A percentile compares a stretch with the other conserved stretches of the same genome.
Conservation (phyloP, 1,140 invertebrate genomes). For the Meteorus sp. region DNA sequence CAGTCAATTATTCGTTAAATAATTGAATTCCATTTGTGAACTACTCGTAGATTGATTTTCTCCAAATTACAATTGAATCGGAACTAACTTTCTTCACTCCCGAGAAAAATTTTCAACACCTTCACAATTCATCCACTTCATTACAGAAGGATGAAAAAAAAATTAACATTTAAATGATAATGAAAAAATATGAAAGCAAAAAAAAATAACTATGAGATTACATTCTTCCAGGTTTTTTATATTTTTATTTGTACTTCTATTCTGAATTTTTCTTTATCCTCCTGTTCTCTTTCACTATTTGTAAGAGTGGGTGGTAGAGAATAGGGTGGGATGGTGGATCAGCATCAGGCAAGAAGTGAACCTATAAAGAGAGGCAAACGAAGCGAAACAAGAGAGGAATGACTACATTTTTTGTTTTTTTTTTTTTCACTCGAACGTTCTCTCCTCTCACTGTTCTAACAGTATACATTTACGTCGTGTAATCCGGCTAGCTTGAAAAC, state of each 20-base stretch:
- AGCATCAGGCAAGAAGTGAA: too few species aligned
- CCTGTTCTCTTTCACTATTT: slow-evolving; percentile 13
- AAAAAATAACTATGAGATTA: background rate
- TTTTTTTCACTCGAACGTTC: background rate
- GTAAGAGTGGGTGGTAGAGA: slow-evolving; percentile 3
- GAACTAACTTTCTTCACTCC: too few species aligned
- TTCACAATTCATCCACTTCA: too few species aligned
- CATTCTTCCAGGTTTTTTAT: background rate
- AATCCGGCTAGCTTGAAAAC: slow-evolving; percentile 11
- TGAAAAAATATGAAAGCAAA: background rate
- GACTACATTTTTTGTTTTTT: too few species aligned
- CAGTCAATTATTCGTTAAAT: too few species aligned
- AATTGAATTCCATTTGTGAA: too few species aligned
- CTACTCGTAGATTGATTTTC: too few species aligned
- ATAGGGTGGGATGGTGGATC: background rate
- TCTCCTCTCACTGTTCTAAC: background rate
- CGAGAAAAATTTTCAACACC: too few species aligned
- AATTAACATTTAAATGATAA: too few species aligned
- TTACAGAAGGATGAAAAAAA: too few species aligned
- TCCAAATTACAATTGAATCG: too few species aligned
- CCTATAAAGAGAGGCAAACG: background rate
- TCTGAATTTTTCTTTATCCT: slow-evolving; percentile 5
- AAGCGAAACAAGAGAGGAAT: too few species aligned
- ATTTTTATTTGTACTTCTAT: background rate
- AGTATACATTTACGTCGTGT: background rate